phyloP scores from a whole-genome alignment of 1,140 invertebrate genomes.

The Tetragonula clypearis region DNA sequence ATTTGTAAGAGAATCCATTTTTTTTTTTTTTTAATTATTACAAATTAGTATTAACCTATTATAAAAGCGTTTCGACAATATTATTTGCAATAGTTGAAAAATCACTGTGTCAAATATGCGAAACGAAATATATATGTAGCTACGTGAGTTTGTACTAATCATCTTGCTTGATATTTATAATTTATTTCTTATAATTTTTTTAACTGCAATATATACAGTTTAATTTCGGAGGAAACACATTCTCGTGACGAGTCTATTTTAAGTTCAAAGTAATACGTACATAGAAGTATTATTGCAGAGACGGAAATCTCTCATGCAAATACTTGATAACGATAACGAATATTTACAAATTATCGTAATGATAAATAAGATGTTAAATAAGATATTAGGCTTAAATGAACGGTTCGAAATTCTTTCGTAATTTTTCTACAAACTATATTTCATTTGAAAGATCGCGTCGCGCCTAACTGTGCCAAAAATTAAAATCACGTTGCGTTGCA shows the following conservation, averaged over 20 bases:
- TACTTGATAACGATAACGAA: not conserved
- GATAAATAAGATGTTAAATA: not conserved
- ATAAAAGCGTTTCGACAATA: not conserved
- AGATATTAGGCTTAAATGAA: not conserved
- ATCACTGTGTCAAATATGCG: not conserved
- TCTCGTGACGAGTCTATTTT: slow-evolving; percentile 35
- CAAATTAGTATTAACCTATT: not conserved
- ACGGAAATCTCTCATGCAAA: not conserved
- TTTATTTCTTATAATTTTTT: no score
- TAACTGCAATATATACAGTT: not conserved
- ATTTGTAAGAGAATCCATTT: not conserved
- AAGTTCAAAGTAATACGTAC: not conserved
- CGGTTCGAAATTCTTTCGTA: not conserved
- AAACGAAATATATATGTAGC: not conserved
- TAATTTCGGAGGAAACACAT: not conserved
- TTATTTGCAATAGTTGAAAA: not conserved
- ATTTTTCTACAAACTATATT: not conserved
- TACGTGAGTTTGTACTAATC: not conserved
- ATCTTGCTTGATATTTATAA: not conserved
- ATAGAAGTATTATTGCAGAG: slow-evolving; percentile 17
- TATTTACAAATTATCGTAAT: not conserved
- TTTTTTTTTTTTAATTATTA: not conserved
- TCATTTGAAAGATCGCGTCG: not conserved
- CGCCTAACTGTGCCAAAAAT: not conserved
- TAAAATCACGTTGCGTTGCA: no score